Evolutionary conservation across 2,888 invertebrate genomes (phyloP), one percentile per base, ranked within the genome.

Genomic region (Sinentomon sp.): DNA sequence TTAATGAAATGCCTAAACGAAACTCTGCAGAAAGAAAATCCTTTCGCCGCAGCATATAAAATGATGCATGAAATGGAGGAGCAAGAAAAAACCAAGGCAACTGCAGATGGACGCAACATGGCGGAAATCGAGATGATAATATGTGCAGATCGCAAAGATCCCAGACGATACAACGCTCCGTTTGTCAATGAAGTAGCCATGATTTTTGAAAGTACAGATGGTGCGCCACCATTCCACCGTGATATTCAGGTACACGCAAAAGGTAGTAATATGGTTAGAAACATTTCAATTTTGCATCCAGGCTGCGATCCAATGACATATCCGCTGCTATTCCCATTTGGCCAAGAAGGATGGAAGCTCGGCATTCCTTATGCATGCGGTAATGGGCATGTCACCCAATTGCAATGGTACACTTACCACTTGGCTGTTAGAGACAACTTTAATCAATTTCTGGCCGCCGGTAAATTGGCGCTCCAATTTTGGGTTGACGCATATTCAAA

Each of bases 391-490:
- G 13, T 32, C 3, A 29, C 32, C 3, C 32, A 37, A 22, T 21
- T 33, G 19, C 30, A 43, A 17, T 44, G 33, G 26, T 44, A 44
- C 30, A 17, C 36, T 1, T 38, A 36, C 19, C 16, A 25, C 14
- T 32, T 43, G 2, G 22, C 34, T 4, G 30, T 41, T n/a, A 14
- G 44, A 6, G 32, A 36, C 16, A n/a, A n/a, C n/a, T 46, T 49
- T 36, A 48, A 43, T 36, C 43, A 41, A 2, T 14, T 49, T n/a
- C 38, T 43, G 1, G 30, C 29, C 21, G 40, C 40, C 4, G 41
- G 44, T 5, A 40, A 41, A 23, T 35, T 50, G 2, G 41, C 42
- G 4, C 47, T 48, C 18, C 48, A 50, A 35, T 50, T 32, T 22
- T 30, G 40, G 3, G 46, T 48, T 1, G 49, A 48, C 28, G 28